These are phyloP conservation scores for Mastomys coucha DNA, from an alignment of 2,113 vertebrate species.

Conservation along the genomic window DNA sequence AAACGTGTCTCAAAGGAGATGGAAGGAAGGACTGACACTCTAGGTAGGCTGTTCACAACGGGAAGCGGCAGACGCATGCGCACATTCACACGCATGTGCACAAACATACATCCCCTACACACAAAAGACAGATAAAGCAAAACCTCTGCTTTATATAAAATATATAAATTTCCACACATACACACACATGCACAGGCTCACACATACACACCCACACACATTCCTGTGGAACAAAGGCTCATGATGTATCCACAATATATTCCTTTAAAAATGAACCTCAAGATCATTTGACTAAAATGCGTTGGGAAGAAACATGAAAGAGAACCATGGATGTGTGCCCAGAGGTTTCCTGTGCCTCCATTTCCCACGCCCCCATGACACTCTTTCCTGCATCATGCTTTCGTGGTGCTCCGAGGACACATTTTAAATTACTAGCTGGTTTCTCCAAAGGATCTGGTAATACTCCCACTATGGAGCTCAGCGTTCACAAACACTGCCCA, in stretches of 20 bases:
- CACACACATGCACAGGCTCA: neutral
- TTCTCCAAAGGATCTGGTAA: neutral
- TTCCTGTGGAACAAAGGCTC: neutral
- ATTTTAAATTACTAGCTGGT: rapidly evolving
- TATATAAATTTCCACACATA: neutral
- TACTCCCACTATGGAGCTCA: rapidly evolving
- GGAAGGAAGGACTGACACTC: neutral
- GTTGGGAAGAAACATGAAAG: rapidly evolving
- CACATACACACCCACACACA: neutral
- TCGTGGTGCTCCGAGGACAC: rapidly evolving
- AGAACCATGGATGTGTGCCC: rapidly evolving
- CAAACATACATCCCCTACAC: neutral
- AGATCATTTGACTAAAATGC: rapidly evolving
- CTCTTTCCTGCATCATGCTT: rapidly evolving
- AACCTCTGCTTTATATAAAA: neutral
- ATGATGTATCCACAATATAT: neutral
- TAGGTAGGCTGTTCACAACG: neutral
- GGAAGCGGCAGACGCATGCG: no score
- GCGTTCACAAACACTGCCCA: neutral
- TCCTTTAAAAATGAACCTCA: neutral
- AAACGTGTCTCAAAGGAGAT: neutral
- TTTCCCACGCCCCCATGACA: no score
- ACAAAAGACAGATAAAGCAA: neutral
- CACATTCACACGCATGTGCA: no score
- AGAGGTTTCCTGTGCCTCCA: rapidly evolving